Evolutionary conservation across 2,113 vertebrate species (phyloP).

Genomic region (Strix aluco): DNA sequence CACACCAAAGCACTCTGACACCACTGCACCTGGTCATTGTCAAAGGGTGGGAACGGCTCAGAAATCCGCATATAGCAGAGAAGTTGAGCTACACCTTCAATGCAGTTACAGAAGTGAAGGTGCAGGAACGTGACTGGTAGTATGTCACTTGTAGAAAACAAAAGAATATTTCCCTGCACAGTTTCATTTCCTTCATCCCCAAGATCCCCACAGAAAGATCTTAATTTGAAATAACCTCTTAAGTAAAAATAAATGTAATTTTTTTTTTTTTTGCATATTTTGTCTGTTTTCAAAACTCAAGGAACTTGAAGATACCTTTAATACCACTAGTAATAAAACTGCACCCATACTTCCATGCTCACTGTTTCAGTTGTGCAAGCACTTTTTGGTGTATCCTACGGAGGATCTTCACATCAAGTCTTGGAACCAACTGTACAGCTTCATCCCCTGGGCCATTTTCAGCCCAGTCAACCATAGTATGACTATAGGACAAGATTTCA

Average conservation of each 20-base stretch:
- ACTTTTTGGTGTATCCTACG: background rate
- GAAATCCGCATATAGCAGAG: background rate
- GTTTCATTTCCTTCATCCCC: background rate
- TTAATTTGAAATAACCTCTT: background rate
- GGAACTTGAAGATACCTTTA: background rate
- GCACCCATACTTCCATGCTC: background rate
- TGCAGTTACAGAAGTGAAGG: background rate
- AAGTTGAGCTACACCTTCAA: background rate
- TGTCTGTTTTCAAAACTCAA: background rate
- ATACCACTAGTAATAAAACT: background rate
- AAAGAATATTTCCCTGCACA: background rate
- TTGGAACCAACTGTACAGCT: background rate
- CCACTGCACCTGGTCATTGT: background rate
- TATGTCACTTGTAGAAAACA: background rate
- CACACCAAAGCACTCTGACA: background rate
- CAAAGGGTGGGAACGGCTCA: background rate
- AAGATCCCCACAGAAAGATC: background rate
- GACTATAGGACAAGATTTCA: background rate
- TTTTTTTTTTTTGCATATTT: background rate
- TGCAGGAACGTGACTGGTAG: accelerated
- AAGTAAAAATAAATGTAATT: background rate
- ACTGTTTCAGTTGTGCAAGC: background rate
- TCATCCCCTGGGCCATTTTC: background rate
- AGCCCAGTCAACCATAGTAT: background rate
- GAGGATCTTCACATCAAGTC: background rate